Base-by-base conservation (phyloP, 2,797 vertebrate genomes). In the Lateolabrax maculatus region DNA sequence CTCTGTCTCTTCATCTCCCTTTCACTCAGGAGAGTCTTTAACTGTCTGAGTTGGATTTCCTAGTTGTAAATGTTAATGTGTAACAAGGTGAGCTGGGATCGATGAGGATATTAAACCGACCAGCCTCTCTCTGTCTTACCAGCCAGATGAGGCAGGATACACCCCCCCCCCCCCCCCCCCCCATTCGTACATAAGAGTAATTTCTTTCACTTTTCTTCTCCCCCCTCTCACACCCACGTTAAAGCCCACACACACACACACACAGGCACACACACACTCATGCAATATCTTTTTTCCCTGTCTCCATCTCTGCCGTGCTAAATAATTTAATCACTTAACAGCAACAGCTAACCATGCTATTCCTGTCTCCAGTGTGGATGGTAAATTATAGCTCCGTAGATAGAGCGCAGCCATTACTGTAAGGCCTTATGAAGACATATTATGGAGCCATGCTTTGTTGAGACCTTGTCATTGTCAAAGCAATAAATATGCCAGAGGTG, bases 281-380 rank as follows among this genome's bases (percentile, higher is more conserved):
- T 37, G 53, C 65, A 37, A 63, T 67, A 70, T 74, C 63, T 71
- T 69, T 75, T 77, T 77, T 81, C n/a, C 69, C 67, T 68, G 43
- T 87, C 69, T 83, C 68, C 72, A 71, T 87, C 77, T 76, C 64
- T 71, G 66, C 70, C 31, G 10, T 18, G 41, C 58, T 92, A 73
- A 93, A 91, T 91, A 85, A 91, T 92, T 91, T 71, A 90, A 88
- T 90, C 85, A 84, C 72, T 84, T 86, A 87, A 61, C 75, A 79
- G 64, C 79, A 75, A 84, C 75, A 79, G 83, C 79, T 69, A 66
- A 41, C 77, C 62, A 41, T 81, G 74, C 68, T 86, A 71, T 86
- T 82, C 79, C 62, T 46, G 65, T 77, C 84, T 75, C 68, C 43
- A 37, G 58, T 4, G 44, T 34, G 15, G 57, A 76, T 31, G 36